Evolutionary conservation across 1,140 invertebrate species (phyloP), one percentile per base, ranked within the genome.

Genomic region (Teleogryllus occipitalis): DNA sequence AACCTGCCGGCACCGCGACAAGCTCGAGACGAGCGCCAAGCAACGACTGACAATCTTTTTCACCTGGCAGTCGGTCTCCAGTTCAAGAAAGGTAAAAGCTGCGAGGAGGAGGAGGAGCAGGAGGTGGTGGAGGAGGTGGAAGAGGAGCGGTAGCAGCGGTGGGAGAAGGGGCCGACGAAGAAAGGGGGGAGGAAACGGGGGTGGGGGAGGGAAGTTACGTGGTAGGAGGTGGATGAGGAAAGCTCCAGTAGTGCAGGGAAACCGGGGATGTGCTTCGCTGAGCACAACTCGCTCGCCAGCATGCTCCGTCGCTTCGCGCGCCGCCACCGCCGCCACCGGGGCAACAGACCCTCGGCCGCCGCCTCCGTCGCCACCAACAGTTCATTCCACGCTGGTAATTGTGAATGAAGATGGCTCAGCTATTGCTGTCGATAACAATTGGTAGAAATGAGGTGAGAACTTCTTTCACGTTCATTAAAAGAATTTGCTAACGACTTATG

Each of bases 191-290:
- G 54, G 54, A 18, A 14, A 7, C 10, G 7, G 54, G 54, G 54
- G 54, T 65, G 54, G 54, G 54, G 18, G 54, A 65, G 54, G 54
- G 54, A 65, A 65, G 54, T 65, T 65, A 65, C 54, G 10, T 65
- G 54, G 54, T 65, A 65, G 54, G 54, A 65, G 54, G 18, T 65
- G 54, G 54, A 65, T 18, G 54, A 65, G 54, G 54, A 65, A 65
- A 65, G 54, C 54, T 65, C 54, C 54, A 65, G 54, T 65, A 14
- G 54, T 65, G 54, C 54, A 65, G 76, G 47, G 79, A 77, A 46
- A 80, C 82, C 82, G 82, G 82, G 82, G 82, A 82, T 82, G 82
- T 79, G 82, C 81, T 82, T 79, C 74, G 82, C 76, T 81, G 82
- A 81, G 80, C 82, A 81, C 81, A 80, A 81, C 76, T 47, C 76